A percentile compares a stretch with the other conserved stretches of the same genome.
These are phyloP conservation scores for Euproctis similis DNA, from an alignment of 2,888 invertebrate genomes.

Conservation along the genomic window DNA sequence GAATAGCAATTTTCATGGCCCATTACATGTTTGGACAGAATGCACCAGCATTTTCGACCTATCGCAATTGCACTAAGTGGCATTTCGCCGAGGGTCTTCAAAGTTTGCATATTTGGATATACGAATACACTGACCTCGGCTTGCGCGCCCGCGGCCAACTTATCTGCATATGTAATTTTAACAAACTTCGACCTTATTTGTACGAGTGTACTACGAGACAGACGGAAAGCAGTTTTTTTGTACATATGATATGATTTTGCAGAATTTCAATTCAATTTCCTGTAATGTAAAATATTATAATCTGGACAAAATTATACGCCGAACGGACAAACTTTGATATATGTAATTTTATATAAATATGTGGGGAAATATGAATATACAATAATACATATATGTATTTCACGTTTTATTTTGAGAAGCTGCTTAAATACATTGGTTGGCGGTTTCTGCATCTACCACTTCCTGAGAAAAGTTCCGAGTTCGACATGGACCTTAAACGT, in stretches of 20 bases:
- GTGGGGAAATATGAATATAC: too few relatives aligned
- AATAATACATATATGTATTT: too few relatives aligned
- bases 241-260: slow-evolving; percentile 8
- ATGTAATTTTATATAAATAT: too few relatives aligned
- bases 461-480: too few relatives aligned
- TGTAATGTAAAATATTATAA: slow-evolving; percentile 30
- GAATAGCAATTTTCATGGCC: slow-evolving; percentile 6
- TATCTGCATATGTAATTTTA: slow-evolving; percentile 8
- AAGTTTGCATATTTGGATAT: slow-evolving; percentile 51
- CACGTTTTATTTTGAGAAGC: too few relatives aligned
- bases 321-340: too few relatives aligned
- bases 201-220: background rate
- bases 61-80: slow-evolving; percentile 49
- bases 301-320: slow-evolving; percentile 25
- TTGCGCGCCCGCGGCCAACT: slow-evolving; percentile 11
- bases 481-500: too few relatives aligned
- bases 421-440: too few relatives aligned
- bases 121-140: slow-evolving; percentile 27
- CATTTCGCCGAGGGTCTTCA: slow-evolving; percentile 31
- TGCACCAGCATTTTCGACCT: slow-evolving; percentile 32
- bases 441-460: too few relatives aligned
- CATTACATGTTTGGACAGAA: slow-evolving; percentile 20
- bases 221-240: too few relatives aligned
- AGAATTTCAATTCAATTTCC: slow-evolving; percentile 26
- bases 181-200: slow-evolving; percentile 14